Evolutionary conservation across 2,888 invertebrate species (phyloP), one percentile per base, ranked within the genome.

Genomic region (Stenoptilia bipunctidactyla): DNA sequence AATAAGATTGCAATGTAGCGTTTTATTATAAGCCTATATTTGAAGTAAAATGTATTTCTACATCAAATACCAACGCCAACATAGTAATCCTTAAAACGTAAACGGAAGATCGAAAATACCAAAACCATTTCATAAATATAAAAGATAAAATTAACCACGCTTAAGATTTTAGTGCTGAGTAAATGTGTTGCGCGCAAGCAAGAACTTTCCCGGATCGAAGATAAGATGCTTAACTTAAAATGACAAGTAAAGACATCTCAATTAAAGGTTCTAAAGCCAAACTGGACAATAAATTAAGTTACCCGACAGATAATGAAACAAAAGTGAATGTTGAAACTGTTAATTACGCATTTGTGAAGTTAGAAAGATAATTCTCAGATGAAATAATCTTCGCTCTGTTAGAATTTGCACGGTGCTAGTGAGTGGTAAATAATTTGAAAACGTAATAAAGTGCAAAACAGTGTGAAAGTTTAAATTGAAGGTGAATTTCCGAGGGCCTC

Each of bases 401-500:
- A n/a, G n/a, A n/a, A n/a, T n/a, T n/a, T n/a, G n/a, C n/a, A n/a
- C 20, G 20, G 4, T 20, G 3, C 4, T 8, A 20, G 20, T 20
- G 20, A 20, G 20, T n/a, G 12, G 25, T 15, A 38, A 42, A 42
- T 40, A 15, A 41, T 36, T 27, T 15, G 15, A 44, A 15, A 37
- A n/a, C n/a, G 12, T 30, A 30, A 30, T 30, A 30, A 45, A 49
- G 48, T 48, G 50, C 47, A 45, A 48, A 45, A 43, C 46, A 49
- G 40, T 50, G 64, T 55, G 66, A 69, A 68, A 69, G 63, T 60
- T 52, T 52, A 52, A 53, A 59, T 55, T 54, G 54, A 48, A 49
- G 58, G 49, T 59, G 56, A 56, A 53, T 60, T 56, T 49, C 50
- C 47, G 50, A 51, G 51, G 51, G 52, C 50, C 55, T 55, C 51